Evolutionary conservation across 2,888 invertebrate species (phyloP).

Genomic region (Aphrophora alni): DNA sequence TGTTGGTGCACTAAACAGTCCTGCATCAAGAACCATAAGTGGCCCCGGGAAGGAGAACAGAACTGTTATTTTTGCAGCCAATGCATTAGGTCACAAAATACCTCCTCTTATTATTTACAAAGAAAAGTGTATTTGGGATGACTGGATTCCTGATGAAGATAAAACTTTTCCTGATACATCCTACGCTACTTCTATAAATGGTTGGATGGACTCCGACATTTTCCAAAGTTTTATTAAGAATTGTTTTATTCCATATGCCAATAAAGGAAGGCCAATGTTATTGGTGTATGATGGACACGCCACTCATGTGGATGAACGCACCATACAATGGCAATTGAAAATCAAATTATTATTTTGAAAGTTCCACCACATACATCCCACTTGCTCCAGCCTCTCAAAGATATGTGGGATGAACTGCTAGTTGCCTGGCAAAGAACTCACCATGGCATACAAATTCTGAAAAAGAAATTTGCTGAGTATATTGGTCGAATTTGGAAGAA

Average conservation of each 20-base stretch:
- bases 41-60: conserved; percentile 14
- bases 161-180: conserved; percentile 49
- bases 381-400: neutral
- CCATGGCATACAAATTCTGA: neutral
- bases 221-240: neutral
- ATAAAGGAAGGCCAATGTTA: conserved; percentile 48
- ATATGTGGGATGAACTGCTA: neutral
- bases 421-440: neutral
- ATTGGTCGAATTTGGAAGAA: neutral
- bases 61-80: conserved; percentile 11
- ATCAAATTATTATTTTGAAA: conserved; percentile 51
- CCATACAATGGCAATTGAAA: conserved; percentile 46
- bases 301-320: conserved; percentile 49
- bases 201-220: conserved; percentile 49
- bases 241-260: neutral
- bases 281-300: conserved; percentile 54
- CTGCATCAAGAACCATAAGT: conserved; percentile 18
- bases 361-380: conserved; percentile 50
- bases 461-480: neutral
- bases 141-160: conserved; percentile 51
- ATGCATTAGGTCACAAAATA: no score
- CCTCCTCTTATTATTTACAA: conserved; percentile 54
- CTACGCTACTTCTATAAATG: conserved; percentile 53
- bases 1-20: conserved; percentile 36
- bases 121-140: conserved; percentile 54